Base-by-base conservation (phyloP, 2,113 vertebrate genomes). In the Bujurquina vittata region DNA sequence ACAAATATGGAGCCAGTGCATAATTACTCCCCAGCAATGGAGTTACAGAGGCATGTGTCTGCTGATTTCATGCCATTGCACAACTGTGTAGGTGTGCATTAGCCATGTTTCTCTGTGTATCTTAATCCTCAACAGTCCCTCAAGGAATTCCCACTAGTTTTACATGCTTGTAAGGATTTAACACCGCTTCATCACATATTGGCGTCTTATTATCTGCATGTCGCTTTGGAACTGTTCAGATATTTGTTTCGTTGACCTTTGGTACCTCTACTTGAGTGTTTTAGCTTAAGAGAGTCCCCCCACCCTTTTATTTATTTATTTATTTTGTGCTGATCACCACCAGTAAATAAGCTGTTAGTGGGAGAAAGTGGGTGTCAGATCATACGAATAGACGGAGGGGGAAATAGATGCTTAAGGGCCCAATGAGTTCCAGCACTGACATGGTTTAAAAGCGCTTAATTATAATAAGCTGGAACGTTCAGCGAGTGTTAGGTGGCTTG, bases 401-500 rank as follows among this genome's bases (percentile, higher is more conserved):
- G 67, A 84, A 89, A 88, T 59, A 82, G 69, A 83, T 20, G 90
- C 93, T 94, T 88, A 61, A 87, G 87, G 90, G 86, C 78, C 65
- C 33, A 80, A 81, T 79, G 80, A 77, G 83, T 87, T 93, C 88
- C 83, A 90, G 82, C 84, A 69, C 80, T 89, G 90, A 92, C 91
- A 91, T 91, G 87, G 86, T 94, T 93, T 93, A 90, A 93, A 94
- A 92, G 88, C 87, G 85, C 92, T 94, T 95, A 95, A 95, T 95
- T 95, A 93, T 91, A 90, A 91, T 93, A 91, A 92, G 86, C 81
- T 77, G 63, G 81, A 91, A 80, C 84, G 84, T 84, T 81, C 83
- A 92, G 88, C 78, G 77, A 92, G 85, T 85, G 88, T 90, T 89
- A 87, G 81, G 84, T 83, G 87, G 88, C 91, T 87, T 20, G 59